Evolutionary conservation across 2,888 invertebrate genomes (phyloP), one percentile per base, ranked within the genome.

Genomic region (Eupithecia subumbrata): DNA sequence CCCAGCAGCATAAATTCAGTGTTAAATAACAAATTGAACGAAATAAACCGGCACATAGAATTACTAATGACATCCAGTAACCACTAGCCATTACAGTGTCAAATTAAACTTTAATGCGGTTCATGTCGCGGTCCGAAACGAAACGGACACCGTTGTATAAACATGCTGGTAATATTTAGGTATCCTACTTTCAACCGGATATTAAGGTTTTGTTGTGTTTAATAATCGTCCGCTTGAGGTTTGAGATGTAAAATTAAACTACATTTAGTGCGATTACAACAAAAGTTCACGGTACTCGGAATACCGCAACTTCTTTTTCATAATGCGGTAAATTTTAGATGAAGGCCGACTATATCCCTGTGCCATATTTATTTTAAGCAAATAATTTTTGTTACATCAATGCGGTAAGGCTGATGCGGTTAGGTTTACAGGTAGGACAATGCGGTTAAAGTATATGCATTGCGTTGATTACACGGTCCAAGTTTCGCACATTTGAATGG

Each of bases 21-120:
- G 73, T 74, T 64, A 22, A 77, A 73, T 75, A 69, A 75, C 75
- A 68, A 60, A 77, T 70, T 72, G 8, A 60, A 69, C 64, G 18
- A 45, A 68, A 70, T 48, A 74, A 74, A 72, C 72, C 64, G 67
- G 69, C 77, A 68, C 72, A 76, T 75, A 77, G 77, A 72, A 77
- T 77, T 69, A 73, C 74, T 77, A 73, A 77, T 75, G 71, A 75
- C 66, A 71, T 69, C 56, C 76, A 72, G 76, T 68, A 71, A 73
- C 77, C 77, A 68, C 72, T 73, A 37, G 37, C 67, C 73, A 77
- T 77, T 77, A 71, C 66, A 71, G 71, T 70, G 56, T 34, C 77
- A 67, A 75, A 72, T 77, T 72, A 75, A 77, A 72, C 56, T 72
- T 72, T 74, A 70, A 74, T 72, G 74, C 64, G 18, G 69, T 74